Evolutionary conservation across 2,113 vertebrate species (phyloP).

Genomic region (Cygnus buccinator): DNA sequence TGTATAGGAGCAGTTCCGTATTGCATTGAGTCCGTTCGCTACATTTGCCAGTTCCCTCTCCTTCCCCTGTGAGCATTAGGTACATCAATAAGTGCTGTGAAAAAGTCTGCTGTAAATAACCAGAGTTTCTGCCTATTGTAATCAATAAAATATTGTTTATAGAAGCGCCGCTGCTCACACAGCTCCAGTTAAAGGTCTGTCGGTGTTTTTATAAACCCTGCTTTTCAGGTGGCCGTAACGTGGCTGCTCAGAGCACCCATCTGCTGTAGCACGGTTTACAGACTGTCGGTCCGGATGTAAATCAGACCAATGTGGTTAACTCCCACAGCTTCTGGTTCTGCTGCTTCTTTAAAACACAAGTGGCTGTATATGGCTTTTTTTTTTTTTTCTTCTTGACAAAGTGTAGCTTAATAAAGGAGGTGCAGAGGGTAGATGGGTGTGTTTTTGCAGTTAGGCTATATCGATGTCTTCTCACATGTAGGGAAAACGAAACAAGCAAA

Average conservation of each 20-base stretch:
- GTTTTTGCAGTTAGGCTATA: not conserved
- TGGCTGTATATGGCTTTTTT: not conserved
- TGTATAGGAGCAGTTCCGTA: not conserved
- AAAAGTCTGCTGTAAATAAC: conserved; percentile 32
- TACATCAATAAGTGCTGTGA: not conserved
- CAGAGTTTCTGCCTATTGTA: not conserved
- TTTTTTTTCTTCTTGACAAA: not conserved
- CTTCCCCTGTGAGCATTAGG: not conserved
- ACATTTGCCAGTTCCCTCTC: not conserved
- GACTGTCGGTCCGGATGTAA: not conserved
- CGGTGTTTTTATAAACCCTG: not conserved
- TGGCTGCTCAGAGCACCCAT: not conserved
- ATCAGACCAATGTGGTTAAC: not conserved
- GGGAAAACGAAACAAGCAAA: not conserved
- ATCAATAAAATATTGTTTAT: conserved; percentile 52
- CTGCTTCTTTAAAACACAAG: not conserved
- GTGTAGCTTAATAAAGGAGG: not conserved
- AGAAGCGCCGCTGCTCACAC: not conserved
- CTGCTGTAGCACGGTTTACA: not conserved
- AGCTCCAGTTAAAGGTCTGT: not conserved
- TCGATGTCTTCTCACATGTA: not conserved
- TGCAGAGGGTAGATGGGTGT: not conserved
- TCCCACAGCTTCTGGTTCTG: not conserved
- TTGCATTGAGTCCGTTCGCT: fast-evolving
- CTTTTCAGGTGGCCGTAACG: not conserved